Evolutionary conservation across 2,113 vertebrate genomes (phyloP).

Genomic region (Heptranchias perlo): DNA sequence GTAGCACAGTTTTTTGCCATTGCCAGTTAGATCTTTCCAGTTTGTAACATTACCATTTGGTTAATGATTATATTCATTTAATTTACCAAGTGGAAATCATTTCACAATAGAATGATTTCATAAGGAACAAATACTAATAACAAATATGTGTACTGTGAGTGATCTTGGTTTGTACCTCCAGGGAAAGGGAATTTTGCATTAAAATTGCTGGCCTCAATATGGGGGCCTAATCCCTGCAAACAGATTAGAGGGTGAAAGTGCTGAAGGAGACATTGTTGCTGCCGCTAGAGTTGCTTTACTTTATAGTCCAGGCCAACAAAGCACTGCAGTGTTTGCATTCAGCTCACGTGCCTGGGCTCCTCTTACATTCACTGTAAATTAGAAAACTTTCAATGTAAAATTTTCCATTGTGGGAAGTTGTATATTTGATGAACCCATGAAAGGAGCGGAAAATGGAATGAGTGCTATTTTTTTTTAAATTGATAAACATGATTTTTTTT

Average conservation of each 20-base stretch:
- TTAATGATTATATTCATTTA: conserved; percentile 13
- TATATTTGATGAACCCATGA: neutral
- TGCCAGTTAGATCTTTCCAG: neutral
- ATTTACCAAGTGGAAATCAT: conserved; percentile 1
- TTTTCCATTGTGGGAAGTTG: neutral
- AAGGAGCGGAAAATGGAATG: neutral
- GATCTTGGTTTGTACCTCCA: neutral
- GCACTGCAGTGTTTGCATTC: neutral
- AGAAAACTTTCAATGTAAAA: neutral
- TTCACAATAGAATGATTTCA: neutral
- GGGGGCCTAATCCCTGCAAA: conserved; percentile 9
- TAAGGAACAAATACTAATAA: neutral
- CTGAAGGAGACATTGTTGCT: neutral
- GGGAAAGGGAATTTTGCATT: conserved; percentile 20
- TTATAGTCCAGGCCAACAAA: neutral
- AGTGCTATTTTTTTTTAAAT: neutral
- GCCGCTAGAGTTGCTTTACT: neutral
- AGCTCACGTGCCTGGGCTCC: neutral
- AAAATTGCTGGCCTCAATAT: neutral
- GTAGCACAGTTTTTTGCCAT: neutral
- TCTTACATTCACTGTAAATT: conserved; percentile 11
- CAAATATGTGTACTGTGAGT: neutral
- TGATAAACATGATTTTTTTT: neutral
- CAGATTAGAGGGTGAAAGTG: conserved; percentile 14
- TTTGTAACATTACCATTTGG: neutral